These are phyloP conservation scores for Vidua macroura DNA, from an alignment of 2,113 vertebrate genomes.

Conservation along the genomic window DNA sequence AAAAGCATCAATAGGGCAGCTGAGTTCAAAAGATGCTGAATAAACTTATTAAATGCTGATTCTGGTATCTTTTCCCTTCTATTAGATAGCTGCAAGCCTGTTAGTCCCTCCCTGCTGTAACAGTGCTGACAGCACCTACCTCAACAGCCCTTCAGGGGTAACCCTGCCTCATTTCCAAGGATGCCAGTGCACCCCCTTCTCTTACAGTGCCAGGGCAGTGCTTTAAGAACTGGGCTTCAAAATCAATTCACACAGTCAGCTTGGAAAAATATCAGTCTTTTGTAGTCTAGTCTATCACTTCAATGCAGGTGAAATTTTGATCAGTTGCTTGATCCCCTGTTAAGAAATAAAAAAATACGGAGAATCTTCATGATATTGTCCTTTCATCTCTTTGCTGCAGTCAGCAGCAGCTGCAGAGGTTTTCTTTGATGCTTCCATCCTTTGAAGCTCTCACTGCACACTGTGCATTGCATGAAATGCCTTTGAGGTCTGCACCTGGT, in stretches of 20 bases:
- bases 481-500: not conserved
- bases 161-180: not conserved
- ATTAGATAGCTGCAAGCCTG: not conserved
- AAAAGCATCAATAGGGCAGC: not conserved
- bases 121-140: not conserved
- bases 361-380: not conserved
- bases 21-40: constrained; percentile 38
- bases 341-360: not conserved
- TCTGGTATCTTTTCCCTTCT: not conserved
- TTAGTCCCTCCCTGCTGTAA: not conserved
- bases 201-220: not conserved
- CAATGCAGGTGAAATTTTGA: not conserved
- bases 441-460: not conserved
- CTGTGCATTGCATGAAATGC: not conserved
- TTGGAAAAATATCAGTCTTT: not conserved
- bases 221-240: not conserved
- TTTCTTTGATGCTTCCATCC: not conserved
- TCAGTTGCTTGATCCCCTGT: not conserved
- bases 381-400: not conserved
- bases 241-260: not conserved
- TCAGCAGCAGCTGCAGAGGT: not conserved
- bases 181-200: not conserved
- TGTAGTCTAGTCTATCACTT: not conserved
- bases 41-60: constrained; percentile 39
- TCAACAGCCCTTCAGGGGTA: not conserved